Base-by-base conservation (phyloP, 2,113 vertebrate species). In the Seriola quinqueradiata region DNA sequence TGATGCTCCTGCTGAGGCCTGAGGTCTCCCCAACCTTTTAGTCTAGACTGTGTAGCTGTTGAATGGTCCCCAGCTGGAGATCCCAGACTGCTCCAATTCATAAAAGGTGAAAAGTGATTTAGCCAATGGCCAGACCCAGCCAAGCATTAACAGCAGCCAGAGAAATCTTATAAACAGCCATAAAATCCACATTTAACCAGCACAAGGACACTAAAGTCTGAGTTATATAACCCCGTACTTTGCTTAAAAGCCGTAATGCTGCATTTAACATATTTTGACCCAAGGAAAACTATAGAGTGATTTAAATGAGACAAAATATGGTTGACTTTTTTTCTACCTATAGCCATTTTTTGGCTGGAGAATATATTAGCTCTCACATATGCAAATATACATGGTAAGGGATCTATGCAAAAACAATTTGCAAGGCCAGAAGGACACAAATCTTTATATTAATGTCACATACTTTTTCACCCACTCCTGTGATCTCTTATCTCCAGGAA, bases 31-130 rank as follows among this genome's bases (percentile, higher is more conserved):
- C 38, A 61, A 87, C 68, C 68, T 54, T 86, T 82, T 67, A 23
- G 28, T 68, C 32, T 50, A 69, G 70, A 68, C 65, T 75, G 0
- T 57, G n/a, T 19, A 44, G n/a, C 55, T 74, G 46, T 50, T 67
- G 65, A 84, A 81, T 65, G 3, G 54, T 11, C 34, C 17, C 25
- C 40, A 55, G 12, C 60, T 58, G 19, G 59, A 65, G 48, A 42
- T 67, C 28, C 17, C 25, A 48, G 59, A 42, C 54, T 85, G 13
- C 74, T 74, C 77, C 57, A 72, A 78, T 80, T 84, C 52, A 70
- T 86, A 87, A 84, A 84, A 89, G 28, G 54, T 81, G 52, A 82
- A 87, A 79, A 70, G 77, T 79, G 28, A 82, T 82, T 79, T 54
- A 85, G 70, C 63, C 64, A 59, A 77, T 69, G 38, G 79, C 59